A percentile compares a stretch with the other conserved stretches of the same genome.
Conservation (phyloP, 2,113 vertebrate genomes). For the Mugil cephalus region DNA sequence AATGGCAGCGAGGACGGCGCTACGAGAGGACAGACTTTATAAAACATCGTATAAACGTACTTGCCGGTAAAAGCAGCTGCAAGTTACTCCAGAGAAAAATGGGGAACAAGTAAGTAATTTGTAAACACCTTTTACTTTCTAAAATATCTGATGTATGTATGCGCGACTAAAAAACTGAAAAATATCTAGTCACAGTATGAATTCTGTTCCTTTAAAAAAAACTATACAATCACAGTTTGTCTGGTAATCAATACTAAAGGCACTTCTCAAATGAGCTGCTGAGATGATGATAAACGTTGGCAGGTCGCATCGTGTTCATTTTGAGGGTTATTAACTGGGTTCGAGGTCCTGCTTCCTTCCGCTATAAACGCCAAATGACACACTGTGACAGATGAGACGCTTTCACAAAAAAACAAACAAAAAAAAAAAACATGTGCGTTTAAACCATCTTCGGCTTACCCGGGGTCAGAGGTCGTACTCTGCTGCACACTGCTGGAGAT, state of each 20-base stretch:
- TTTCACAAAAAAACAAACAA: neutral
- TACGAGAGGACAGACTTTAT: neutral
- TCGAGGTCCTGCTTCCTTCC: neutral
- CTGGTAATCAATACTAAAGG: conserved; percentile 57
- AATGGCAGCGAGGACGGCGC: conserved; percentile 15
- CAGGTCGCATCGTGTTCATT: conserved; percentile 11
- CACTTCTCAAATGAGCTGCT: conserved; percentile 56
- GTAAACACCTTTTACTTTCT: conserved; percentile 52
- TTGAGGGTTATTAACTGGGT: neutral
- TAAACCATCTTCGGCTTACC: conserved; percentile 15
- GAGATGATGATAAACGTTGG: conserved; percentile 47
- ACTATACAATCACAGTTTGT: conserved; percentile 60
- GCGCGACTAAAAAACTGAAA: conserved; percentile 14
- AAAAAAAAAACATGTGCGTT: neutral
- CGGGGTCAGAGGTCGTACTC: conserved; percentile 82
- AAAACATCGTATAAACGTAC: conserved; percentile 8
- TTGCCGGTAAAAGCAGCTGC: conserved; percentile 19
- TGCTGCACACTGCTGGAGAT: conserved; percentile 83
- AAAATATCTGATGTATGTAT: neutral
- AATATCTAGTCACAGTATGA: conserved; percentile 61
- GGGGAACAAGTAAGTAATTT: conserved; percentile 17
- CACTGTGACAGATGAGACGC: no score
- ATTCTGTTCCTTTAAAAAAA: conserved; percentile 13
- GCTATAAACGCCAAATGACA: neutral
- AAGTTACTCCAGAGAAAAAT: conserved; percentile 8